phyloP scores from a whole-genome alignment of 2,797 vertebrate species.

The Prionace glauca region DNA sequence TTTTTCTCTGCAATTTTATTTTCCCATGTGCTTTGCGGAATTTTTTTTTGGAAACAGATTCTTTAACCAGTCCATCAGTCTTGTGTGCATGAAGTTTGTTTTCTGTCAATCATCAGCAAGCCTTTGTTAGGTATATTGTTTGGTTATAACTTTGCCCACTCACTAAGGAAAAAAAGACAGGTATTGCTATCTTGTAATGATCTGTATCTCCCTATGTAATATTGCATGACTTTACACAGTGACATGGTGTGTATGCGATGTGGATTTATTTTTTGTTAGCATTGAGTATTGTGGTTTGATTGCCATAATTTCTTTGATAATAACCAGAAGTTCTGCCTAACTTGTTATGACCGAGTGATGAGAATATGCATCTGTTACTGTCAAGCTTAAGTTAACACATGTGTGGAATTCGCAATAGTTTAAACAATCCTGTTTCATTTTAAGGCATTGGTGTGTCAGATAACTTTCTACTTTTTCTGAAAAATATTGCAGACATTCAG shows the following conservation, averaged over 20 bases:
- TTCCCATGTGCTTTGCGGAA: background rate
- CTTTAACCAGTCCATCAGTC: background rate
- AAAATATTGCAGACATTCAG: slow-evolving; percentile 28
- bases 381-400: slow-evolving; percentile 14
- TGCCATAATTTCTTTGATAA: background rate
- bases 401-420: background rate
- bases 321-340: background rate
- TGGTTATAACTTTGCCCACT: background rate
- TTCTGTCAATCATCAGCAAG: background rate
- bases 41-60: background rate
- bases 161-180: background rate
- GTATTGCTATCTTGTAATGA: background rate
- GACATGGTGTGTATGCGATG: background rate
- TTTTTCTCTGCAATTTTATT: background rate
- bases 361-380: background rate
- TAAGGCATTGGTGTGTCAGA: background rate
- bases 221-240: background rate
- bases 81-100: background rate
- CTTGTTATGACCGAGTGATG: background rate
- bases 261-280: background rate
- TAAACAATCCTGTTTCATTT: background rate
- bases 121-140: background rate
- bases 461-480: slow-evolving; percentile 1
- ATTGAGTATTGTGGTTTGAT: background rate
- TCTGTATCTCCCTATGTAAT: background rate